Evolutionary conservation across 1,140 invertebrate genomes (phyloP), one percentile per base, ranked within the genome.

Genomic region (Aphidius ervi): DNA sequence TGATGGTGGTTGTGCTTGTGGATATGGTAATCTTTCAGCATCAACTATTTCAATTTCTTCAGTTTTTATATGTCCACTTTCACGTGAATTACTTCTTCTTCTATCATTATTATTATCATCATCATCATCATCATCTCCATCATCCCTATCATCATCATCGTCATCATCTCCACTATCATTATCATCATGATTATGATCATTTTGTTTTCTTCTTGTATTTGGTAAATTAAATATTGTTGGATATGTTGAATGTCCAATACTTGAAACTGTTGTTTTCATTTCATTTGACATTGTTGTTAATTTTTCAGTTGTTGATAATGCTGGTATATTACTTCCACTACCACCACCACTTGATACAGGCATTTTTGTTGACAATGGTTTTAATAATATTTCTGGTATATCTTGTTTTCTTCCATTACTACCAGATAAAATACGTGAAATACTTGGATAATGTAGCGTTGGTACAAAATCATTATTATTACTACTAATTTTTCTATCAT

Each of bases 381-480:
- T 79, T 8, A 89, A 73, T 0, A 90, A 72, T 10, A 90, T 86
- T 56, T 89, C 88, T 0, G 90, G 87, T 47, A 90, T 88, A 62
- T 91, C 88, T 61, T 90, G 87, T 65, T 90, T 91, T 6, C 88
- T 79, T 1, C 90, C 90, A 70, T 89, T 91, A 46, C 89, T 90
- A 1, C 90, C 89, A 7, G 87, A 89, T 1, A 93, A 76, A 66
- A 93, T 92, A 50, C 91, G 81, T 0, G 88, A 88, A 61, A 93
- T 91, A 58, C 87, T 89, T 1, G 87, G 74, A 81, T 86, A 82
- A 74, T 89, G 81, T 69, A 89, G 66, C 10, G 81, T 77, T 0
- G 82, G 86, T 60, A 84, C 84, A 67, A 85, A 87, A 61, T 86
- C 85, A 47, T 84, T 86, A 64, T 67, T 70, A 10, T 84, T 86